Conservation (phyloP, 1,140 invertebrate species). For the Sarcophaga bullata region DNA sequence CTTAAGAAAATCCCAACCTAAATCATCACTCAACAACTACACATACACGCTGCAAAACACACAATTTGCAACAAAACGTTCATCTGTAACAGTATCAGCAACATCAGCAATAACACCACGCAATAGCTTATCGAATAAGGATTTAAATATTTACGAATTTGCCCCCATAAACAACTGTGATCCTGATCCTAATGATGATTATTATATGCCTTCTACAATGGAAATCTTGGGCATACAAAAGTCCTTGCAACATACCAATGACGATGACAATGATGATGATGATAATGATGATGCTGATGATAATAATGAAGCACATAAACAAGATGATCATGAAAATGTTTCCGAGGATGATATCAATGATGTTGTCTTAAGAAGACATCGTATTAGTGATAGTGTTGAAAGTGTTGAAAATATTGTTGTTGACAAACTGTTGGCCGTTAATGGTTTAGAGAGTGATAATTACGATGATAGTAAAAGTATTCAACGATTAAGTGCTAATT, state of each 20-base stretch:
- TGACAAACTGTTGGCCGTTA: conserved; percentile 55
- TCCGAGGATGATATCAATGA: neutral
- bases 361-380: neutral
- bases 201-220: conserved; percentile 27
- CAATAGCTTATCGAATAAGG: neutral
- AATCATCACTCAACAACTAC: neutral
- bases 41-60: neutral
- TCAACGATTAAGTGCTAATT: conserved; percentile 22
- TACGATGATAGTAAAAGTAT: neutral
- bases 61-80: neutral
- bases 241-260: neutral
- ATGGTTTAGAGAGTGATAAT: conserved; percentile 42
- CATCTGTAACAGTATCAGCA: neutral
- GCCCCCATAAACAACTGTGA: neutral
- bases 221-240: conserved; percentile 37
- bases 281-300: neutral
- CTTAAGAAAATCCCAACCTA: neutral
- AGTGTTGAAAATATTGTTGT: conserved; percentile 22
- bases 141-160: conserved; percentile 9
- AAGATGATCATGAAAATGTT: neutral
- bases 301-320: conserved; percentile 21
- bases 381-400: neutral
- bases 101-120: neutral
- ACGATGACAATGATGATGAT: neutral
- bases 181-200: conserved; percentile 20